Conservation (phyloP, 2,113 vertebrate species). For the Lates calcarifer region DNA sequence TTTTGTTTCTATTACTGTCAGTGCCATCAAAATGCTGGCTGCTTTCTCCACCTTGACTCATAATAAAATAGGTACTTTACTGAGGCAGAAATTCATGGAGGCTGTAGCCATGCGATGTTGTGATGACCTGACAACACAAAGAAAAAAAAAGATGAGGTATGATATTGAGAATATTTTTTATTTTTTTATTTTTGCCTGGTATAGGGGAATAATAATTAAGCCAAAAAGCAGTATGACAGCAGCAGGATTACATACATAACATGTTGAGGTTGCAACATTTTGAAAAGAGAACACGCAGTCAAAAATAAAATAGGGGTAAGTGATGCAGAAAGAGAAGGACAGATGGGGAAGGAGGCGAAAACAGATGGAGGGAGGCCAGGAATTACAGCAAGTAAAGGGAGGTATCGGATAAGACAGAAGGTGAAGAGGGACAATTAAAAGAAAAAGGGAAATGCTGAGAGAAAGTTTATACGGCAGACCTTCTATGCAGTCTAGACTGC, state of each 20-base stretch:
- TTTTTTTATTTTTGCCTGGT: too few relatives aligned
- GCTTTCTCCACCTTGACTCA: background rate
- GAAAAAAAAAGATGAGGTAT: background rate
- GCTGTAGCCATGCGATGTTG: background rate
- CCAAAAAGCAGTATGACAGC: too few relatives aligned
- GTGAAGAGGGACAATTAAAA: background rate
- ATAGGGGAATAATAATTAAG: too few relatives aligned
- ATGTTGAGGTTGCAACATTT: too few relatives aligned
- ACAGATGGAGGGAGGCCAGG: background rate
- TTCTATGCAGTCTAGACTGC: background rate
- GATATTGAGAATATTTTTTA: too few relatives aligned
- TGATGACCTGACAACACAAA: background rate
- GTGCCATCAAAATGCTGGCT: too few relatives aligned
- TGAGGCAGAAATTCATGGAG: background rate
- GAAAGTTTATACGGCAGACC: slow-evolving; percentile 4
- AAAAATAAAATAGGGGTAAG: too few relatives aligned
- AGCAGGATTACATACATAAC: too few relatives aligned
- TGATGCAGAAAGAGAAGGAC: too few relatives aligned
- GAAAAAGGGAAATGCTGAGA: background rate
- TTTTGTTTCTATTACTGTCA: background rate
- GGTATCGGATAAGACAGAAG: background rate
- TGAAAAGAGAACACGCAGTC: too few relatives aligned
- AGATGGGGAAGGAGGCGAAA: too few relatives aligned
- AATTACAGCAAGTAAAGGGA: background rate
- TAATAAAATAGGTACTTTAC: background rate